Evolutionary conservation across 2,888 invertebrate species (phyloP).

Genomic region (Morpho helenor): DNA sequence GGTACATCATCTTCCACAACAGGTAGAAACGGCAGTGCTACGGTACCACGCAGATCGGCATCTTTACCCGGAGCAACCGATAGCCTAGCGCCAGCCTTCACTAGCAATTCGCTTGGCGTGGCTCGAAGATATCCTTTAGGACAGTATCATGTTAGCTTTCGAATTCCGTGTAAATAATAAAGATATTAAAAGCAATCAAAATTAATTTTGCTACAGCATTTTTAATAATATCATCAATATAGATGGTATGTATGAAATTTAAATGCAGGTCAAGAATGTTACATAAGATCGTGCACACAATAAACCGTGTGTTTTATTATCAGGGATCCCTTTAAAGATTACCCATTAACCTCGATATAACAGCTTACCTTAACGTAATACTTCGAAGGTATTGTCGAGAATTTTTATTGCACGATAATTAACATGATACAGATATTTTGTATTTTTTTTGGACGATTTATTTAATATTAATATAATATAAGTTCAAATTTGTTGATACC

Average conservation of each 20-base stretch:
- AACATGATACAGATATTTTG: slow-evolving; percentile 9
- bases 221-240: background rate
- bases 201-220: background rate
- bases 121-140: slow-evolving; percentile 74
- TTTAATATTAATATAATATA: too few relatives aligned
- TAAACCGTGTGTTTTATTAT: background rate
- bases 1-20: slow-evolving; percentile 62
- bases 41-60: slow-evolving; percentile 76
- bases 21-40: slow-evolving; percentile 81
- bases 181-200: background rate
- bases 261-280: slow-evolving; percentile 2
- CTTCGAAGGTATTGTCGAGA: slow-evolving; percentile 10
- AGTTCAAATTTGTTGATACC: too few relatives aligned
- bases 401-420: slow-evolving; percentile 21
- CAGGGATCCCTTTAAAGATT: slow-evolving; percentile 8
- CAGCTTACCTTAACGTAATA: slow-evolving; percentile 16
- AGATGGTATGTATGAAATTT: background rate
- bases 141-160: background rate
- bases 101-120: slow-evolving; percentile 78
- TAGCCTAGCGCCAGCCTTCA: slow-evolving; percentile 77
- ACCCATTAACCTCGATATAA: slow-evolving; percentile 18
- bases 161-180: too few relatives aligned
- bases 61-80: slow-evolving; percentile 57
- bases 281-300: background rate
- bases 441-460: too few relatives aligned